Conservation (phyloP, 2,797 vertebrate genomes). For the Enteromius argenteus region DNA sequence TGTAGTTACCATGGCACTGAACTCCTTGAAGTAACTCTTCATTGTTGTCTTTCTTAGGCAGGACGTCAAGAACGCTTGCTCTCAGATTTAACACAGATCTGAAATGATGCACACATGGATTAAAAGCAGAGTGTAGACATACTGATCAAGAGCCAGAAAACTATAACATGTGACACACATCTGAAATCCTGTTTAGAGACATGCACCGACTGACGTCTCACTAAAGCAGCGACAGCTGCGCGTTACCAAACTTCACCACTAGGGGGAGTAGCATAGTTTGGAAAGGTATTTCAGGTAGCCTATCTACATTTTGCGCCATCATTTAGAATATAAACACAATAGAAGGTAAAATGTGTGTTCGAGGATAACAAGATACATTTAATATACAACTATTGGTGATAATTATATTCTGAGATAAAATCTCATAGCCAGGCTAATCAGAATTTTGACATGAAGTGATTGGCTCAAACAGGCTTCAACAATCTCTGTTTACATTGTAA, state of each 20-base stretch:
- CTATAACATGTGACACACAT: not conserved
- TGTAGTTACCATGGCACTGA: not conserved
- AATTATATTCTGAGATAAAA: not conserved
- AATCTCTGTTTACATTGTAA: not conserved
- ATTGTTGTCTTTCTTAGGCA: conserved; percentile 6
- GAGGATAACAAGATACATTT: not conserved
- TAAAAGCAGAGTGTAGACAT: not conserved
- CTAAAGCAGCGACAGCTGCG: not conserved
- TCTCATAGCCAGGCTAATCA: not conserved
- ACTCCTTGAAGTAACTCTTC: not conserved
- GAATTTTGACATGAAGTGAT: not conserved
- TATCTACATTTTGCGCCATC: not conserved
- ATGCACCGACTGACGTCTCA: not conserved
- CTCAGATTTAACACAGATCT: not conserved
- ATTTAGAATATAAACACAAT: not conserved
- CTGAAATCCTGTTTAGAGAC: not conserved
- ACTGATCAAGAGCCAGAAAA: not conserved
- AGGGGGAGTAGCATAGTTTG: conserved; percentile 8
- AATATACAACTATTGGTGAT: not conserved
- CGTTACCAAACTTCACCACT: not conserved
- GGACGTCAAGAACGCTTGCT: not conserved
- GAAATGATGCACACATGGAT: not conserved
- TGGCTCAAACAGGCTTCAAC: not conserved
- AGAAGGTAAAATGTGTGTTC: not conserved
- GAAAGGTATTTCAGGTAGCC: not conserved